Evolutionary conservation across 2,797 vertebrate species (phyloP), one percentile per base, ranked within the genome.

Genomic region (Cynopterus sphinx): DNA sequence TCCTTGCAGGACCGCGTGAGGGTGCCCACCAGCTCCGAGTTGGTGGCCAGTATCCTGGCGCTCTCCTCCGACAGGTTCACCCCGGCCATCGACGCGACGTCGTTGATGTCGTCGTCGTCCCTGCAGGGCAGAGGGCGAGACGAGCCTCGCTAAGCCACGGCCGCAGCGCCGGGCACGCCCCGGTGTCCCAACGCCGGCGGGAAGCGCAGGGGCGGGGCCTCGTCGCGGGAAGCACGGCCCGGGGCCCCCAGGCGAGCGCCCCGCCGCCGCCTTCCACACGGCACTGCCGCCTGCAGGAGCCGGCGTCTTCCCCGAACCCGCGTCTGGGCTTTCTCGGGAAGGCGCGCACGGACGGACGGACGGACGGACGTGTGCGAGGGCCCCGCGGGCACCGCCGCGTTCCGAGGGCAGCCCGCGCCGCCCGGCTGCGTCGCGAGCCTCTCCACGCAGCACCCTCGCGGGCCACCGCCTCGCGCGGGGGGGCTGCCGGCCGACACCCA

Each of bases 71-170:
- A 99, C 70, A 99, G 97, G 98, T 99, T 99, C 87, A 99, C 99
- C 68, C 99, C 99, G 2, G 99, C 99, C 99, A 99, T 99, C 5
- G 99, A 99, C 4, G 99, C 99, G 96, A 99, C 99, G 10, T 99
- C 99, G 6, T 99, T 99, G 97, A 99, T 99, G 96, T 99, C 99
- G 19, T 99, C 99, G 1, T 99, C 99, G 53, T 99, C 99, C 98
- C 99, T 99, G 98, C 33, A 55, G 61, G 87, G 82, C 24, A 79
- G 31, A 88, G 67, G 24, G 74, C 9, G 9, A 55, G 19, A 49
- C 5, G 10, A 17, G 6, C 26, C 15, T 2, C 49, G 4, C 78
- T 13, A 10, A 6, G 31, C 2, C 3, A 5, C 15, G 31, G 24
- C 22, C 10, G 13, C 39, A 1, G 1, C 15, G 49, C 49, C 49